Evolutionary conservation across 2,888 invertebrate species (phyloP), one percentile per base, ranked within the genome.

Genomic region (Cryptophagus acutangulus): DNA sequence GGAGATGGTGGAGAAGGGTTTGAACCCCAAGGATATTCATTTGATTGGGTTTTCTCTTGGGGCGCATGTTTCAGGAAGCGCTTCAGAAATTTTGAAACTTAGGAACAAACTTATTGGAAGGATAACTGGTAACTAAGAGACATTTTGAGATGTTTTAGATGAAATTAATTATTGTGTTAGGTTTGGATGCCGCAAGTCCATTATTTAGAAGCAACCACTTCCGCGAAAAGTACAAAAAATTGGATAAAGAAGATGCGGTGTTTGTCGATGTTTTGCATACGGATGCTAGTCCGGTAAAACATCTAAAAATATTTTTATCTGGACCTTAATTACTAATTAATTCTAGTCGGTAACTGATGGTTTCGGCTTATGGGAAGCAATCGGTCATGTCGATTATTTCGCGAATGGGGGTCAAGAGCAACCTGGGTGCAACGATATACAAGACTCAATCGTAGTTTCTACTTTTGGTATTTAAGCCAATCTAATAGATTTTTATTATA

Each of bases 161-260:
- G 5, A 36, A n/a, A 4, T n/a, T 8, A 29, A 12, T 41, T 38
- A 38, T 8, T 25, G 45, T 61, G n/a, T 58, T 66, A 79, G 90
- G 88, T 24, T 64, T 91, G 39, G 90, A 91, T 62, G 88, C 90
- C 0, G 89, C 91, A 0, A 81, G 84, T 59, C 91, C 91, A 0
- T 74, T 90, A 0, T 89, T 82, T 58, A 73, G 81, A 50, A 69
- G 69, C 52, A 59, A 76, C 54, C 61, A 78, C 55, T 59, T 78
- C 49, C 58, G 73, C 16, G 75, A 77, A 33, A 72, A 73, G 40
- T 65, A 73, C 9, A 71, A 73, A 40, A 77, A 78, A 46, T 63
- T 83, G 33, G 81, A 81, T 54, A 71, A 72, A 17, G 71, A 71
- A 3, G 82, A 83, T 57, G 83, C 82, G 0, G 64, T 68, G 16